Conservation (phyloP, 2,888 invertebrate genomes). For the Troides aeacus region DNA sequence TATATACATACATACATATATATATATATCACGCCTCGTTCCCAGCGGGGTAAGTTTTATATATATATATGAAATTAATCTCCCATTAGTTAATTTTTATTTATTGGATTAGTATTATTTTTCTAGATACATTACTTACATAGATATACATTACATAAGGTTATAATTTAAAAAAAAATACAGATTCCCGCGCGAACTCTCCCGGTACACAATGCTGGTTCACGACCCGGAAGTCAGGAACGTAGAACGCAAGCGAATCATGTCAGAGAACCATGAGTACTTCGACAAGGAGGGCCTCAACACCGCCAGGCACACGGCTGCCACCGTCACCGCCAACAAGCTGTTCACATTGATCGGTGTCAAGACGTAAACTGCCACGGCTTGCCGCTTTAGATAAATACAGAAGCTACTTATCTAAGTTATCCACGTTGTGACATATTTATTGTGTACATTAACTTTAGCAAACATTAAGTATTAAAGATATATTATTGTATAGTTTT, state of each 20-base stretch:
- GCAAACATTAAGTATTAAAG: constrained; percentile 1
- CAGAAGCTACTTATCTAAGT: too few relatives aligned
- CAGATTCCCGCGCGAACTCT: constrained; percentile 60
- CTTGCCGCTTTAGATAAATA: too few relatives aligned
- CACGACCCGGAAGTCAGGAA: constrained; percentile 57
- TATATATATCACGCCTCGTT: too few relatives aligned
- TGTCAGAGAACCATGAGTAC: constrained; percentile 43
- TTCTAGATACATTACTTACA: too few relatives aligned
- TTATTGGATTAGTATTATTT: neutral
- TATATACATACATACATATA: too few relatives aligned
- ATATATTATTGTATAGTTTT: neutral
- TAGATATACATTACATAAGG: too few relatives aligned
- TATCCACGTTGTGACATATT: too few relatives aligned
- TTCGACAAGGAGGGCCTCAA: constrained; percentile 48
- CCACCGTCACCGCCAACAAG: constrained; percentile 43
- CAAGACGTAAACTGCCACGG: constrained; percentile 40
- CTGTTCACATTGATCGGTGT: constrained; percentile 62
- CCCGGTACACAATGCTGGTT: constrained; percentile 66
- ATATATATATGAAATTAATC: neutral
- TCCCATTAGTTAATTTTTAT: neutral
- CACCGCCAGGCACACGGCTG: constrained; percentile 38
- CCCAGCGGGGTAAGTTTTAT: constrained; percentile 49
- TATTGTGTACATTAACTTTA: too few relatives aligned
- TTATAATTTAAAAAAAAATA: constrained; percentile 3
- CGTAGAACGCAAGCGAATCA: constrained; percentile 42